A percentile compares a stretch with the other conserved stretches of the same genome.
These are phyloP conservation scores for Parnassius glacialis DNA, from an alignment of 2,888 invertebrate species.

Conservation along the genomic window DNA sequence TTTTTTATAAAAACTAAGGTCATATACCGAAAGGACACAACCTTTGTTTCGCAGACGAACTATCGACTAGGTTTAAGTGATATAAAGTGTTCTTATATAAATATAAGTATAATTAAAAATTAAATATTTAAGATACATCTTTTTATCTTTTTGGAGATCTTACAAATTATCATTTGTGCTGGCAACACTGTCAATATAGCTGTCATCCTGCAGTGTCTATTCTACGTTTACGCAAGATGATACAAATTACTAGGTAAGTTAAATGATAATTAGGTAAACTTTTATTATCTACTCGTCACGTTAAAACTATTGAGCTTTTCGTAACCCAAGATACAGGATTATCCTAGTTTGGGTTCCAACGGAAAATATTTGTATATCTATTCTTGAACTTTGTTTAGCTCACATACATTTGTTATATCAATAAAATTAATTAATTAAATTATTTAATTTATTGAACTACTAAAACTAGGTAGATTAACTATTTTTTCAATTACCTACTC, in stretches of 20 bases:
- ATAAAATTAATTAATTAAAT: too few species aligned
- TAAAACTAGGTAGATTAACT: too few species aligned
- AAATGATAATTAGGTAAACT: background rate
- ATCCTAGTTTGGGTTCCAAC: too few species aligned
- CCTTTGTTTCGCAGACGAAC: constrained; percentile 28
- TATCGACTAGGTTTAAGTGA: constrained; percentile 34
- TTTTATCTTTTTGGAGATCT: constrained; percentile 36
- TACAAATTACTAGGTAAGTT: constrained; percentile 71
- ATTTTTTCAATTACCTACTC: too few species aligned
- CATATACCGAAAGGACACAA: constrained; percentile 31
- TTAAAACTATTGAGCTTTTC: too few species aligned
- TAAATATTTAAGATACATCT: constrained; percentile 39
- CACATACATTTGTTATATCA: too few species aligned
- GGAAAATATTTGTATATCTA: too few species aligned
- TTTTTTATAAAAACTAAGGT: constrained; percentile 14
- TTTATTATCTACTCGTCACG: too few species aligned
- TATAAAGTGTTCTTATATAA: constrained; percentile 53
- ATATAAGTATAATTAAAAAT: constrained; percentile 42
- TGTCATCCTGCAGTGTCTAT: constrained; percentile 34
- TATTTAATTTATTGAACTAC: too few species aligned
- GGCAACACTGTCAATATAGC: constrained; percentile 32
- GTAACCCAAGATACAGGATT: too few species aligned
- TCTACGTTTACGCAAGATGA: constrained; percentile 63
- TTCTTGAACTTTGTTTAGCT: too few species aligned
- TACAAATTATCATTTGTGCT: constrained; percentile 33